Evolutionary conservation across 2,888 invertebrate genomes (phyloP), one percentile per base, ranked within the genome.

Genomic region (Siphonodentalium dalli): DNA sequence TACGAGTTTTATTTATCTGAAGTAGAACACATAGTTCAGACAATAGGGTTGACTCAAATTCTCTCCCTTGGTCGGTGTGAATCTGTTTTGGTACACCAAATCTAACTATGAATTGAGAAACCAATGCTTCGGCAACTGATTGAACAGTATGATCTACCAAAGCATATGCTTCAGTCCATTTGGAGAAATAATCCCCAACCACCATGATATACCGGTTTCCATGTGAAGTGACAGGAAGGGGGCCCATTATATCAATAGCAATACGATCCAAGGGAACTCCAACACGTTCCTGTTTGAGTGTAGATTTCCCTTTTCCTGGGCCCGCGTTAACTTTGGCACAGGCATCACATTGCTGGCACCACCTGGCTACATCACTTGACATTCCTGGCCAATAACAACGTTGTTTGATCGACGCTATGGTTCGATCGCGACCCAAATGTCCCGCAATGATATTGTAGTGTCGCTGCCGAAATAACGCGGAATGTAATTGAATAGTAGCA

Each of bases 1-100:
- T 56, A 31, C 60, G 34, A 18, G 60, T 60, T 29, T 56, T 49
- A 7, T 46, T 11, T 15, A 56, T 41, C n/a, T 18, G 38, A 1
- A 55, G 18, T 8, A 47, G 27, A 23, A 20, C 41, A 28, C 51
- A 56, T 34, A 52, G 24, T 34, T 53, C 43, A 21, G 20, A 21
- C 15, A 56, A 51, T 7, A 45, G 13, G 23, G 28, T 15, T 8
- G 40, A 44, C 31, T 55, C 31, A 39, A 55, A 55, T 40, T 49
- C 39, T 26, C 40, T 31, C 13, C 49, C 50, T 35, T 55, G 44
- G 26, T 50, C 54, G n/a, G 39, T 27, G 13, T 55, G 54, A 18
- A 55, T 49, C n/a, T 47, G 26, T 20, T 27, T 4, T 15, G 50
- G 45, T 26, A 34, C 27, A 9, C 55, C 50, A 41, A 40, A 50